Percentiles rank a stretch among this genome's conserved stretches.
phyloP scores from a whole-genome alignment of 2,888 invertebrate genomes.

The Xanthia togata region DNA sequence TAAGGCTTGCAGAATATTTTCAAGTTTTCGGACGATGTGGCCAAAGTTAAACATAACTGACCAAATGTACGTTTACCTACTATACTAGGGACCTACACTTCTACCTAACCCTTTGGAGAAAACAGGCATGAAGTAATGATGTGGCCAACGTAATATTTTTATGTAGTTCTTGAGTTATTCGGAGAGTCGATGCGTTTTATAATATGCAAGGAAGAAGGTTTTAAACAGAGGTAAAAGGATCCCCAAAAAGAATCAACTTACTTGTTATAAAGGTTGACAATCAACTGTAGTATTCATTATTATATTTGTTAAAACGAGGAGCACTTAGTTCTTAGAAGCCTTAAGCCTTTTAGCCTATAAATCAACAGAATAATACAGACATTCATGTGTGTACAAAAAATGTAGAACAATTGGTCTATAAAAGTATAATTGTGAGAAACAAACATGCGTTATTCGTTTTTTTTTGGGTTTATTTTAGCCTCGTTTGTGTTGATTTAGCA shows the following conservation, averaged over 20 bases:
- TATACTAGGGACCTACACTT: background rate
- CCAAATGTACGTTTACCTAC: too few relatives aligned
- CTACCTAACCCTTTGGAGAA: background rate
- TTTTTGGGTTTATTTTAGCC: background rate
- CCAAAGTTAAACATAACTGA: background rate
- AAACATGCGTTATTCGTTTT: background rate
- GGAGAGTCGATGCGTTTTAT: background rate
- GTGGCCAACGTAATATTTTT: background rate
- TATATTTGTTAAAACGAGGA: background rate
- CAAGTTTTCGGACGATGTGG: too few relatives aligned
- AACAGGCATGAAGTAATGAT: background rate
- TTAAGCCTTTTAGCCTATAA: background rate
- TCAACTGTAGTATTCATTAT: background rate
- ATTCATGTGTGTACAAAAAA: background rate
- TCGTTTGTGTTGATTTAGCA: background rate
- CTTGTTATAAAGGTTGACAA: constrained; percentile 19
- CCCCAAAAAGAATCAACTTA: background rate
- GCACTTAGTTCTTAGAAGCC: background rate
- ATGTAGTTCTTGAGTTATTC: background rate
- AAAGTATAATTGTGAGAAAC: background rate
- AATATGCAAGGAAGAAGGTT: background rate
- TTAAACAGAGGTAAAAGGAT: background rate
- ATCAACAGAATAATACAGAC: background rate
- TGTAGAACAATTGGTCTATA: background rate
- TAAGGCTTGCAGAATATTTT: background rate